Conservation (phyloP, 2,888 invertebrate species). For the Leucozona laternaria region DNA sequence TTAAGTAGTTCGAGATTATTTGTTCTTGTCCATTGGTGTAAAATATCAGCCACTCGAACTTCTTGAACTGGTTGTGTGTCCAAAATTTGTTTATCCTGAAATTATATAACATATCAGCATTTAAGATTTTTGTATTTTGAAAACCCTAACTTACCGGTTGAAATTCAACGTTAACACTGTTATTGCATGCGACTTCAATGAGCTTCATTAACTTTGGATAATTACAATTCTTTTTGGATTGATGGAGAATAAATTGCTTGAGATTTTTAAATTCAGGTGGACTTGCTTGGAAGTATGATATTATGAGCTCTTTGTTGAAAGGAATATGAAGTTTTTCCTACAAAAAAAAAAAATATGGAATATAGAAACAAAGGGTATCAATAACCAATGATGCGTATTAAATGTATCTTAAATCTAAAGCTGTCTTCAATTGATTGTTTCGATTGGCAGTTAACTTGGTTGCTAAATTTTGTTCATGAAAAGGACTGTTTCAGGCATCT, state of each 20-base stretch:
- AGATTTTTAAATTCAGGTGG: conserved; percentile 78
- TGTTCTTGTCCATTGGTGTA: conserved; percentile 81
- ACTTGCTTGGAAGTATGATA: conserved; percentile 77
- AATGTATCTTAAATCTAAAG: too few relatives aligned
- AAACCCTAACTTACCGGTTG: conserved; percentile 78
- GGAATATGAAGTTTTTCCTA: conserved; percentile 81
- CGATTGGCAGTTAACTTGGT: too few relatives aligned
- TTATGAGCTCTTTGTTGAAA: conserved; percentile 81
- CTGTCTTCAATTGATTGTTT: too few relatives aligned
- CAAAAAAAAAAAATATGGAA: background rate
- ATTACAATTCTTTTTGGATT: conserved; percentile 82
- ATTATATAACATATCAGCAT: background rate
- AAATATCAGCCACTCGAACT: conserved; percentile 80
- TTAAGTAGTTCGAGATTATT: conserved; percentile 81
- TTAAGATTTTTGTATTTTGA: conserved; percentile 2
- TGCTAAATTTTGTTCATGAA: too few relatives aligned
- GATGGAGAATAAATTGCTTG: conserved; percentile 80
- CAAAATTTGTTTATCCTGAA: conserved; percentile 77
- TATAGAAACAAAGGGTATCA: background rate
- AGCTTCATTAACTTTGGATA: conserved; percentile 81
- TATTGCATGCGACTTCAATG: conserved; percentile 80
- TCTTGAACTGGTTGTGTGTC: conserved; percentile 79
- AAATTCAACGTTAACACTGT: conserved; percentile 81
- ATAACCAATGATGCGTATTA: too few relatives aligned
- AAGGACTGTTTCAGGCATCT: too few relatives aligned